Evolutionary conservation across 1,140 invertebrate genomes (phyloP).

Genomic region (Lordiphosa collinella): DNA sequence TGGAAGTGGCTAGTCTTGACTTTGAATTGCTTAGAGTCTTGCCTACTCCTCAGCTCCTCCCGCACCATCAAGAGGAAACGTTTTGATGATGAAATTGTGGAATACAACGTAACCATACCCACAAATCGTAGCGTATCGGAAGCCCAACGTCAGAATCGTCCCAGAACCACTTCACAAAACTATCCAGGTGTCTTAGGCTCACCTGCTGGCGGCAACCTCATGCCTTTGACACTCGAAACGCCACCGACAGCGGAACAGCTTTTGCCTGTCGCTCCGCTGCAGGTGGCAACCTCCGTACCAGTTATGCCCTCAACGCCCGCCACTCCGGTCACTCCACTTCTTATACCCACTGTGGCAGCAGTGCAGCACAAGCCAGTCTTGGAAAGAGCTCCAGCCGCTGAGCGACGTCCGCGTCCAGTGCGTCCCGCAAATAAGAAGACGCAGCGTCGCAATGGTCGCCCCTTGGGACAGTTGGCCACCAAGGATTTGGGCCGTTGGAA

Average conservation of each 20-base stretch:
- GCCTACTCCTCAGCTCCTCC: constrained; percentile 84
- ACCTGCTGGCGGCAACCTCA: constrained; percentile 40
- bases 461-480: constrained; percentile 84
- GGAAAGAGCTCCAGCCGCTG: constrained; percentile 34
- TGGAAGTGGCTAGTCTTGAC: background rate
- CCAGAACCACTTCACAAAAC: constrained; percentile 82
- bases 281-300: constrained; percentile 16
- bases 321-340: constrained; percentile 13
- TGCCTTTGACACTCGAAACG: constrained; percentile 54
- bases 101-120: constrained; percentile 88
- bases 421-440: constrained; percentile 77
- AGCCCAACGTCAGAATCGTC: constrained; percentile 80
- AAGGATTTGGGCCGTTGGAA: constrained; percentile 98
- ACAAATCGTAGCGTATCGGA: constrained; percentile 82
- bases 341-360: constrained; percentile 14
- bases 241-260: constrained; percentile 46
- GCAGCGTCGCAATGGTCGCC: constrained; percentile 82
- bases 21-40: background rate
- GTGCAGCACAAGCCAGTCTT: constrained; percentile 31
- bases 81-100: constrained; percentile 98
- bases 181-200: constrained; percentile 80
- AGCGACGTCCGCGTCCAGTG: constrained; percentile 42
- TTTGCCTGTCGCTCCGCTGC: constrained; percentile 23
- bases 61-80: constrained; percentile 96
- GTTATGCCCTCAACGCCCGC: constrained; percentile 24